Base-by-base conservation (phyloP, 2,888 invertebrate genomes). In the Isoperla grammatica region DNA sequence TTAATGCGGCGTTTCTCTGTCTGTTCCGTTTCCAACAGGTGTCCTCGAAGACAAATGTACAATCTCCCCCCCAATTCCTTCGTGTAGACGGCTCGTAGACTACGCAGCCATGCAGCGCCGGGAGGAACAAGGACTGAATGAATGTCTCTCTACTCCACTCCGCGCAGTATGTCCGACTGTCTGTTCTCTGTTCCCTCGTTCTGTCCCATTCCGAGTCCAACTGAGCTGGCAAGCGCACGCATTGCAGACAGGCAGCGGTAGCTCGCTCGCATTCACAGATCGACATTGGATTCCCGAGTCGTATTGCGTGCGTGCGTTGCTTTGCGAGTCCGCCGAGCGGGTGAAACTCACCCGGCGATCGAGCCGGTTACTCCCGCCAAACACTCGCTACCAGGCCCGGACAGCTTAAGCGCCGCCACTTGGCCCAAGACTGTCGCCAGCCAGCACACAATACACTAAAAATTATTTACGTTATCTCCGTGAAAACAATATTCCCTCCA, bases 131-230 rank as follows among this genome's bases (percentile, higher is more conserved):
- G 29, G 4, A 29, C n/a, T 53, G 39, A 53, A 53, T 53, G 39
- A 53, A 53, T 53, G 45, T 54, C 59, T 49, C 54, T 22, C 42
- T 43, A 49, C 39, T 15, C 40, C 37, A n/a, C 37, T 20, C 37
- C 57, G 39, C 6, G 11, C 29, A 40, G 40, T 56, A 22, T 56
- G 13, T 56, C 43, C 29, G 56, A 23, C 56, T 46, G 43, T 49
- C 39, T 42, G 42, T 15, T 42, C 23, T 43, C 23, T 17, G 15
- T 20, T 22, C 22, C 15, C 23, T 53, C 22, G 35, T 37, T 53
- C 29, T 42, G 59, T 58, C 49, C 55, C 61, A 63, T 63, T 63
- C 61, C 57, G 61, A 61, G 61, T 60, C 22, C 46, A 56, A 60
- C 59, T 60, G 60, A 15, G 55, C 19, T 48, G 19, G 49, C 42